Percentiles rank a stretch among this genome's conserved stretches.
These are phyloP conservation scores for Dolomedes plantarius DNA, from an alignment of 2,888 invertebrate species.

Conservation along the genomic window DNA sequence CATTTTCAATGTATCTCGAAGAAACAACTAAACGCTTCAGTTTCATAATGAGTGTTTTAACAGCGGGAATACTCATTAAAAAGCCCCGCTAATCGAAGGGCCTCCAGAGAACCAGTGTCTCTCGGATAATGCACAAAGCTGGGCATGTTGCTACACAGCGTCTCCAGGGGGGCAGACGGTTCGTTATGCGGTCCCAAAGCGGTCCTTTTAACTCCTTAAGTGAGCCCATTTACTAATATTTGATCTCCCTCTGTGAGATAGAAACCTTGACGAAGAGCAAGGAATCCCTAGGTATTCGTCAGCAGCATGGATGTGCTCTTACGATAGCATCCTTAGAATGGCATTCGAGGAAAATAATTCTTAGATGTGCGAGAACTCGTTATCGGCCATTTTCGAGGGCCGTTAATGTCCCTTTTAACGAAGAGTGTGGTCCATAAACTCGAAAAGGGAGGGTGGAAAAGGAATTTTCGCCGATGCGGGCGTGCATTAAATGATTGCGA, in stretches of 20 bases:
- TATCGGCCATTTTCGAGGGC: too few relatives aligned
- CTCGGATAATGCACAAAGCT: background rate
- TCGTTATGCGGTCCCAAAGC: conserved; percentile 1
- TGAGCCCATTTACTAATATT: conserved; percentile 48
- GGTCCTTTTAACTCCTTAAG: conserved; percentile 31
- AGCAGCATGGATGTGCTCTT: too few relatives aligned
- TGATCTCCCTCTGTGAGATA: background rate
- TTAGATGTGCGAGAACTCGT: too few relatives aligned
- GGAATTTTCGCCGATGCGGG: too few relatives aligned
- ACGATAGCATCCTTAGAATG: too few relatives aligned
- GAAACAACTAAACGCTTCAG: conserved; percentile 43
- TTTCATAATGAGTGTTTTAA: conserved; percentile 21
- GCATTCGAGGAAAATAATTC: too few relatives aligned
- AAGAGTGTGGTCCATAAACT: too few relatives aligned
- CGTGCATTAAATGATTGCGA: too few relatives aligned
- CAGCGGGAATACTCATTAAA: conserved; percentile 34
- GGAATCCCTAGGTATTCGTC: too few relatives aligned
- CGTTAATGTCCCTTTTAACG: too few relatives aligned
- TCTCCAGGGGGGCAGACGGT: background rate
- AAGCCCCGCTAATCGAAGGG: conserved; percentile 19
- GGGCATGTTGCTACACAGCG: background rate
- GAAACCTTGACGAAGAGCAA: too few relatives aligned
- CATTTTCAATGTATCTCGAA: background rate
- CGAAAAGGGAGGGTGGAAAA: too few relatives aligned
- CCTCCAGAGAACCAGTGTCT: background rate